Evolutionary conservation across 2,113 vertebrate species (phyloP).

Genomic region (Acrocephalus kingi): DNA sequence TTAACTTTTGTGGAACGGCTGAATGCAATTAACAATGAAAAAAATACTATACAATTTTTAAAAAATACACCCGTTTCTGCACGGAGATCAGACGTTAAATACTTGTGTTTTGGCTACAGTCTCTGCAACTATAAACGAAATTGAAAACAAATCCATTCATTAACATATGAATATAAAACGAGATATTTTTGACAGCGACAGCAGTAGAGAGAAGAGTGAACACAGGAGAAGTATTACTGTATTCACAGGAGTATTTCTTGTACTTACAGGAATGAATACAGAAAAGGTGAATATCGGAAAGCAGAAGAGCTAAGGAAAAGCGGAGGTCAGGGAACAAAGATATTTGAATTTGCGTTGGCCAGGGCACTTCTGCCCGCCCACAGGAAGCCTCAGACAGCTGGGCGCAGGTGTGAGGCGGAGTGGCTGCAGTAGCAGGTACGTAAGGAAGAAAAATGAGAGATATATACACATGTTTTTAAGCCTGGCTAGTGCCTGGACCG

Average conservation of each 20-base stretch:
- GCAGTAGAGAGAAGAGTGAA: fast-evolving
- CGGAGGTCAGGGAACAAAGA: neutral
- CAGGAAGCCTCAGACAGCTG: neutral
- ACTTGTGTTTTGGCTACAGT: neutral
- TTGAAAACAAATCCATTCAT: neutral
- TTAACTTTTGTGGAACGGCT: neutral
- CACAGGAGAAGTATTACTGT: neutral
- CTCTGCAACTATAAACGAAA: neutral
- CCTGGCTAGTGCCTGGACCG: too few species aligned
- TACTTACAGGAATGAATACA: neutral
- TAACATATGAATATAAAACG: fast-evolving
- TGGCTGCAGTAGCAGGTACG: fast-evolving
- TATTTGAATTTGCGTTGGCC: neutral
- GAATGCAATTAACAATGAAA: neutral
- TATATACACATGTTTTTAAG: fast-evolving
- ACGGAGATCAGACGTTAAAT: neutral
- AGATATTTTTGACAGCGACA: neutral
- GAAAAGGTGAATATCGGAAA: neutral
- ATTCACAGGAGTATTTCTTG: neutral
- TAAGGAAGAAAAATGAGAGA: fast-evolving
- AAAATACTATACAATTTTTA: fast-evolving
- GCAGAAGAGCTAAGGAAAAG: fast-evolving
- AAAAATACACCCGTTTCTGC: neutral
- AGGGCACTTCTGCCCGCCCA: neutral
- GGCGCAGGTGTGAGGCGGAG: fast-evolving